Conservation (phyloP, 2,113 vertebrate genomes). For the Reinhardtius hippoglossoides region DNA sequence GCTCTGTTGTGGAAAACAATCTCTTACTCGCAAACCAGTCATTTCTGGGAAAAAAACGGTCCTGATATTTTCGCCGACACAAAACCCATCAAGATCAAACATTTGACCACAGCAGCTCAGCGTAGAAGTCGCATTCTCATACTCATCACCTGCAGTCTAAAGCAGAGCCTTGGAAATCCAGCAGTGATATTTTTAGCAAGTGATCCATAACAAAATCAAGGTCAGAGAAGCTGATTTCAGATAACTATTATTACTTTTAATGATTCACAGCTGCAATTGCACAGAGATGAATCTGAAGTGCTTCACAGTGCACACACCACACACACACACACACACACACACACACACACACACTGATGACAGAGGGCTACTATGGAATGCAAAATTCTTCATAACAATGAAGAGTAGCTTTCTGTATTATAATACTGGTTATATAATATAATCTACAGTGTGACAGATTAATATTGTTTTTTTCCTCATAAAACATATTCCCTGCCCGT, state of each 20-base stretch:
- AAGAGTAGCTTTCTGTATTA: too few species aligned
- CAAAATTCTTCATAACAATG: too few species aligned
- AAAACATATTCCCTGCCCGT: background rate
- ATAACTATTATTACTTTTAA: too few species aligned
- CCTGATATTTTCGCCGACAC: background rate
- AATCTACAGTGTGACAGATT: too few species aligned
- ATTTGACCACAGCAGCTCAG: background rate
- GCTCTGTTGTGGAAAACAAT: background rate
- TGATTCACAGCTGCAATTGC: background rate
- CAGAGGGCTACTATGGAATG: too few species aligned
- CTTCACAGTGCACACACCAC: background rate
- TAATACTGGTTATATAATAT: too few species aligned
- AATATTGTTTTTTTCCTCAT: too few species aligned
- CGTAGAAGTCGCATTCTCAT: too few species aligned
- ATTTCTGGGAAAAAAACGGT: background rate
- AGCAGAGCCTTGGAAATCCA: background rate
- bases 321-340: too few species aligned
- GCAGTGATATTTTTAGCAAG: background rate
- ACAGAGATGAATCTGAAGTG: background rate
- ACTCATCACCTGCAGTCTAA: too few species aligned
- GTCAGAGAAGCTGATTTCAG: too few species aligned
- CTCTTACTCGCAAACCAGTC: background rate
- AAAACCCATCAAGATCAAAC: background rate
- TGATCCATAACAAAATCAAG: background rate
- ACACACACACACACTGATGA: too few species aligned